Evolutionary conservation across 2,113 vertebrate genomes (phyloP), one percentile per base, ranked within the genome.

Genomic region (Calypte anna): DNA sequence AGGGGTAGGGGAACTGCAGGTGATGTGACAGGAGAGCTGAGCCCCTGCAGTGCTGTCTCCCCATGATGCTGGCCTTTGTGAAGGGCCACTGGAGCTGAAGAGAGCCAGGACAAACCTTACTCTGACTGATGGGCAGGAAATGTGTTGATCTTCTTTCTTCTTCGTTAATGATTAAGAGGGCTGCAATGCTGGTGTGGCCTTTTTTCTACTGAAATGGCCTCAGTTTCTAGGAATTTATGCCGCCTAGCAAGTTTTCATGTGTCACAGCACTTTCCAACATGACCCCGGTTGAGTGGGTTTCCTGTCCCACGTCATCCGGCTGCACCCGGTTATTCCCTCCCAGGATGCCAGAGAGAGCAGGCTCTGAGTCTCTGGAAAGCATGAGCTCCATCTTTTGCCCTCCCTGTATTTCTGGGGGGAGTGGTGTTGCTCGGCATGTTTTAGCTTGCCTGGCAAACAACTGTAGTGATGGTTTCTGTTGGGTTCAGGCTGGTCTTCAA

Each of bases 61-160:
- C 7, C 31, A 23, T 17, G 63, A 38, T 1, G 0, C 4, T 1
- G 5, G 10, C 31, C 28, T 84, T 61, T 86, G 73, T 62, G 36
- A 62, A 38, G 25, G 31, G 20, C 53, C 7, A 3, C 64, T 77
- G 75, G 27, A 79, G 17, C 46, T 54, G 46, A 88, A 62, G 2
- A 0, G 11, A 10, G 24, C 40, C 0, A 0, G 46, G 31, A 38
- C 0, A 1, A 78, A 8, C 16, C 3, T 0, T 0, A 0, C 58
- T 59, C 9, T 57, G 51, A 54, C 25, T 27, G 27, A 55, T 0
- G 4, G 4, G 17, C 5, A 2, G 43, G 38, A 82, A 23, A 7
- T 8, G 2, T 1, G 2, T 59, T 79, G 30, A 28, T 91, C 48
- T 61, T 15, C 15, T 83, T 36, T 25, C 10, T 6, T 8, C 10